Evolutionary conservation across 2,113 vertebrate genomes (phyloP).

Genomic region (Crotalus tigris): DNA sequence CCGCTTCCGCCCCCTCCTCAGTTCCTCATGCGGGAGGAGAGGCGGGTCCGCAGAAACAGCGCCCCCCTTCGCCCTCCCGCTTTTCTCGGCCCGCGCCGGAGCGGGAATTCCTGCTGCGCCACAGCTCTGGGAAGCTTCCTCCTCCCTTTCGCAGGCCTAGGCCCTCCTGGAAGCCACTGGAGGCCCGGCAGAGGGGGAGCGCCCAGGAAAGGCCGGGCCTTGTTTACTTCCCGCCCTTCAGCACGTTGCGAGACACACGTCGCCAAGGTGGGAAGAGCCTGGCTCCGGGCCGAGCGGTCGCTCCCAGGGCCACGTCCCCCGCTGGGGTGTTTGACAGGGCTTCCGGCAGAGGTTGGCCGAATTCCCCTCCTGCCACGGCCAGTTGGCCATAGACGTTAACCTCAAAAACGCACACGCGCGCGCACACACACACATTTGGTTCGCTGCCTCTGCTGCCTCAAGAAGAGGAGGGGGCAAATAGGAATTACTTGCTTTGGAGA

Average conservation of each 20-base stretch:
- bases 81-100: not conserved
- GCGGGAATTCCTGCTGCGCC: conserved; percentile 54
- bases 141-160: not conserved
- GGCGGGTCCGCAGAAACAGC: not conserved
- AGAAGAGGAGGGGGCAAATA: not conserved
- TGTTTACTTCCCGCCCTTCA: conserved; percentile 33
- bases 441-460: not conserved
- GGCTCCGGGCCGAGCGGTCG: not conserved
- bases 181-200: not conserved
- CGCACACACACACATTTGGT: not conserved
- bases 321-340: not conserved
- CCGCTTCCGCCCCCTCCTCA: not conserved
- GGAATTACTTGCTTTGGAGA: not conserved
- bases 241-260: conserved; percentile 26
- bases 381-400: not conserved
- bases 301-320: not conserved
- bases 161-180: conserved; percentile 53
- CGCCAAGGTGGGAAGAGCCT: not conserved
- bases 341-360: not conserved
- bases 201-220: not conserved
- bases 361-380: not conserved
- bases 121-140: conserved; percentile 11
- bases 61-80: not conserved
- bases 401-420: not conserved
- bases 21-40: not conserved